phyloP scores from a whole-genome alignment of 2,888 invertebrate species.

The Hecatera dysodea region DNA sequence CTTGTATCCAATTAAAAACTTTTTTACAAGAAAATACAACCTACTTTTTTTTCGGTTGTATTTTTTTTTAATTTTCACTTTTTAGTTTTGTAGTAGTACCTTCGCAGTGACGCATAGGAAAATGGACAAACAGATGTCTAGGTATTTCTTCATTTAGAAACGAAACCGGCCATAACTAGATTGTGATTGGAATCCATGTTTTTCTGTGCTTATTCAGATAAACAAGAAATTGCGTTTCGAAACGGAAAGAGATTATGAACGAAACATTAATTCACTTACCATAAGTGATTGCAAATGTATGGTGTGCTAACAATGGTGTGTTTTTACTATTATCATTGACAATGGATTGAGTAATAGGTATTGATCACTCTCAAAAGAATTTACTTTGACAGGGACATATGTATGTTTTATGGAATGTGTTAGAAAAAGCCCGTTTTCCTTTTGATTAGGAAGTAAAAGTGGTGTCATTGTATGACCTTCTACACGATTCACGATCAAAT shows the following conservation, averaged over 20 bases:
- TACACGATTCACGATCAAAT: background rate
- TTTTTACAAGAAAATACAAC: background rate
- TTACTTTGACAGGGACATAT: background rate
- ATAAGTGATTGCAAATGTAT: conserved; percentile 24
- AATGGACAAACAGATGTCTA: too few relatives aligned
- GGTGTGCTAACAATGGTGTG: conserved; percentile 33
- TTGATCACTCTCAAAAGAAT: background rate
- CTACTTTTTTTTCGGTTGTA: too few relatives aligned
- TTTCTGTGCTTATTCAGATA: background rate
- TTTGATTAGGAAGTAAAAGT: background rate
- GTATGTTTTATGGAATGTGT: background rate
- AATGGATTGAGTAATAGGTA: conserved; percentile 36
- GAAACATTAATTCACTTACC: background rate
- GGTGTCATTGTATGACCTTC: background rate
- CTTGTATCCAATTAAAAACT: background rate
- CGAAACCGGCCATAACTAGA: too few relatives aligned
- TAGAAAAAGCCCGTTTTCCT: background rate
- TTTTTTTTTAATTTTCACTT: too few relatives aligned
- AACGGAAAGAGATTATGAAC: conserved; percentile 15
- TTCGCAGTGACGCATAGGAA: too few relatives aligned
- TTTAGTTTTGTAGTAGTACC: too few relatives aligned
- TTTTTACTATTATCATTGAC: conserved; percentile 24
- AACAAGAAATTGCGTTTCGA: background rate
- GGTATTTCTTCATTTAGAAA: too few relatives aligned
- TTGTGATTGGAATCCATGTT: too few relatives aligned